Evolutionary conservation across 92 coral and sea anemone genomes (phyloP).

Genomic region (Metridium senile): DNA sequence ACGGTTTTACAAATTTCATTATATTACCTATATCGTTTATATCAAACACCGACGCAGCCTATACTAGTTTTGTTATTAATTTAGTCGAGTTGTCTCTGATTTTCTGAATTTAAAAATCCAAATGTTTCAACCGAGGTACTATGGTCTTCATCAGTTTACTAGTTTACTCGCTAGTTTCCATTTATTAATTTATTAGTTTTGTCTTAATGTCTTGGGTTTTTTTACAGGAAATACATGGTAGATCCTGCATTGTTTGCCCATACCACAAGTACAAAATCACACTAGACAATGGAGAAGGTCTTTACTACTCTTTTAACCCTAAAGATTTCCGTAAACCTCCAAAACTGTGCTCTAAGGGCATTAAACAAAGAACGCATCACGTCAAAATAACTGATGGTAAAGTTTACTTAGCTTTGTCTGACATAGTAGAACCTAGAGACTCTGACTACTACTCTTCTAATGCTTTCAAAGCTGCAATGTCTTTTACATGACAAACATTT

Average conservation of each 20-base stretch:
- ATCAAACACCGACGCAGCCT: too few species aligned
- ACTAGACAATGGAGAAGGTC: slow-evolving; percentile 61
- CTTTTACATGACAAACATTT: neutral
- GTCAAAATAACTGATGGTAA: slow-evolving; percentile 35
- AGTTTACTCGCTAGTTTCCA: too few species aligned
- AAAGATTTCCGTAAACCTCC: slow-evolving; percentile 62
- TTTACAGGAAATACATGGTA: slow-evolving; percentile 57
- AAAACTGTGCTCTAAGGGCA: slow-evolving; percentile 50
- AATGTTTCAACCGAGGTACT: too few species aligned
- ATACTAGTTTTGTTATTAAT: too few species aligned
- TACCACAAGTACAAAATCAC: slow-evolving; percentile 66
- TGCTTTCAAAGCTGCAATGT: slow-evolving; percentile 25
- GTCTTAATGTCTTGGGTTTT: too few species aligned
- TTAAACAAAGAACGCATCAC: slow-evolving; percentile 56
- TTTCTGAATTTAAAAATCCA: too few species aligned
- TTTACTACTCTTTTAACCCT: slow-evolving; percentile 56
- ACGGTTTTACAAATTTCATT: too few species aligned
- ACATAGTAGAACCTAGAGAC: slow-evolving; percentile 39
- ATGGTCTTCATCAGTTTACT: too few species aligned
- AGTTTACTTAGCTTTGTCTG: slow-evolving; percentile 60
- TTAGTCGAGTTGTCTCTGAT: too few species aligned
- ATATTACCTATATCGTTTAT: too few species aligned
- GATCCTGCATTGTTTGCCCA: slow-evolving; percentile 59
- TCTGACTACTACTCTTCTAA: slow-evolving; percentile 49
- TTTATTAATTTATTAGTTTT: too few species aligned